Evolutionary conservation across 2,888 invertebrate genomes (phyloP).

Genomic region (Brachyptera risi): DNA sequence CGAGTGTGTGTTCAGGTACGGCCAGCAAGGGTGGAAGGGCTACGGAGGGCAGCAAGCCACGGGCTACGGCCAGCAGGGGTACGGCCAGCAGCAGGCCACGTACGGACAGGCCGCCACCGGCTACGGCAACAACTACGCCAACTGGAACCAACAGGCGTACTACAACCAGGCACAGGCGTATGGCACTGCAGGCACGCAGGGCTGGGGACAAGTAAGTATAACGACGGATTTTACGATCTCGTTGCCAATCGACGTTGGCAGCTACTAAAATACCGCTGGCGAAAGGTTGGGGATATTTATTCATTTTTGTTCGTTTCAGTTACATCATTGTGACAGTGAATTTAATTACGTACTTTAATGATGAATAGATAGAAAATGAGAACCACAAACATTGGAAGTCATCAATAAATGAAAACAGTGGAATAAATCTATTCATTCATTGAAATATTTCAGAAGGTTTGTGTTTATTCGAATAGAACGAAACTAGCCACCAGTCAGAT

Average conservation of each 20-base stretch:
- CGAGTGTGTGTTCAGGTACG: too few relatives aligned
- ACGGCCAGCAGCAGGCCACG: constrained; percentile 26
- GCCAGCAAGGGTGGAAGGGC: constrained; percentile 3
- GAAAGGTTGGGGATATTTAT: too few relatives aligned
- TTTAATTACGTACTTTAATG: too few relatives aligned
- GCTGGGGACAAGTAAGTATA: constrained; percentile 30
- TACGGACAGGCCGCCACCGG: constrained; percentile 23
- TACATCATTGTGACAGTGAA: too few relatives aligned
- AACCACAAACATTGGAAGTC: too few relatives aligned
- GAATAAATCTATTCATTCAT: too few relatives aligned
- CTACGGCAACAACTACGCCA: constrained; percentile 25
- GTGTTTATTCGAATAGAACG: too few relatives aligned
- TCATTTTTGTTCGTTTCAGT: too few relatives aligned
- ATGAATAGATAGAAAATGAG: too few relatives aligned
- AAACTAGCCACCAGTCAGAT: too few relatives aligned
- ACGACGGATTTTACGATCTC: background rate
- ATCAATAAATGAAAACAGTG: too few relatives aligned
- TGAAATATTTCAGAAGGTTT: too few relatives aligned
- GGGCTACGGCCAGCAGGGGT: constrained; percentile 26
- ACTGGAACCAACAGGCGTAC: constrained; percentile 32
- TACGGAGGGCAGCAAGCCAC: background rate
- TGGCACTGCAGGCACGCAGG: constrained; percentile 21
- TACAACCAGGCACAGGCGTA: constrained; percentile 21
- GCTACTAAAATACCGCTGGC: background rate
- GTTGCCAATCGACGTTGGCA: background rate